Evolutionary conservation across 1,140 invertebrate genomes (phyloP).

Genomic region (Tenebrio molitor): DNA sequence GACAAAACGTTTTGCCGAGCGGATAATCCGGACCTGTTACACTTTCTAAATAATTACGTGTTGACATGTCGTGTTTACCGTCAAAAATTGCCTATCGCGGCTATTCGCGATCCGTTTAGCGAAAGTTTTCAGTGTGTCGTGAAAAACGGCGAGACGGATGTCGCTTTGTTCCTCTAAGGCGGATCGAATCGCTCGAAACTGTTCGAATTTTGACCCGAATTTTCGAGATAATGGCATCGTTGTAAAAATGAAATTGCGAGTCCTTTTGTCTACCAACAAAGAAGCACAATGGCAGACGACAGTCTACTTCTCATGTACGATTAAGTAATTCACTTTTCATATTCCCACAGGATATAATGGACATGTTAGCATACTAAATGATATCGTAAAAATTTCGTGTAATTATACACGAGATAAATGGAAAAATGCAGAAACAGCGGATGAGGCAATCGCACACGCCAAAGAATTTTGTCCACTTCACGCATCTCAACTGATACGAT

Average conservation of each 20-base stretch:
- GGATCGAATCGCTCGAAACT: not conserved
- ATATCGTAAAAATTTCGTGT: slow-evolving; percentile 29
- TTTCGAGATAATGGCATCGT: slow-evolving; percentile 21
- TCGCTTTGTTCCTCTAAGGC: slow-evolving; percentile 12
- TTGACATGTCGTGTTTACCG: slow-evolving; percentile 48
- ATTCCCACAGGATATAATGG: slow-evolving; percentile 39
- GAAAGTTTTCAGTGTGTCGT: slow-evolving; percentile 19
- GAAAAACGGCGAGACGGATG: slow-evolving; percentile 17
- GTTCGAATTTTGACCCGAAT: slow-evolving; percentile 36
- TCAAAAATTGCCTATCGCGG: slow-evolving; percentile 46
- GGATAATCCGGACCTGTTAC: slow-evolving; percentile 48
- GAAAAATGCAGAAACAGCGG: slow-evolving; percentile 27
- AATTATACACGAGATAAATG: slow-evolving; percentile 25
- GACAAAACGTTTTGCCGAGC: slow-evolving; percentile 28
- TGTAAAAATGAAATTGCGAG: slow-evolving; percentile 38
- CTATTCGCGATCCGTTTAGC: slow-evolving; percentile 26
- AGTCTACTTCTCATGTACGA: slow-evolving; percentile 42
- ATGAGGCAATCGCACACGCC: slow-evolving; percentile 8
- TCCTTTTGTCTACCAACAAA: slow-evolving; percentile 19
- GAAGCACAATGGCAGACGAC: slow-evolving; percentile 43
- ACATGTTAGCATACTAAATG: slow-evolving; percentile 36
- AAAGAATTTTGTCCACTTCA: slow-evolving; percentile 20
- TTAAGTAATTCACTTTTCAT: slow-evolving; percentile 52
- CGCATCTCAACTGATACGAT: no score
- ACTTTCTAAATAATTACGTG: slow-evolving; percentile 55